Evolutionary conservation across 2,113 vertebrate species (phyloP).

Genomic region (Tragelaphus scriptus): DNA sequence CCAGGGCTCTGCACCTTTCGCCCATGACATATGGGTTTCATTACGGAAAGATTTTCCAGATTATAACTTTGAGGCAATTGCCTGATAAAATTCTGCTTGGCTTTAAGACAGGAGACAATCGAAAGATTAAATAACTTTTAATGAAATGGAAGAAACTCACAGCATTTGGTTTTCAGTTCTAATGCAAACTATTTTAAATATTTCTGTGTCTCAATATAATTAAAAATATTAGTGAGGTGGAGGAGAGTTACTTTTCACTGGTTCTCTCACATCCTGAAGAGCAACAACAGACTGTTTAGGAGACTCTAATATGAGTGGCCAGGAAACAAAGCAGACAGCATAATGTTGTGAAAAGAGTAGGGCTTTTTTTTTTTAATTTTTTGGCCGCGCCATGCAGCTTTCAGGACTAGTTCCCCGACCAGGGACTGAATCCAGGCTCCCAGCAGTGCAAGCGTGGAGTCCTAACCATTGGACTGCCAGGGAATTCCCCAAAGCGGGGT

Average conservation of each 20-base stretch:
- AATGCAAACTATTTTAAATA: slow-evolving; percentile 74
- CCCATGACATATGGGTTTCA: slow-evolving; percentile 86
- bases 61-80: slow-evolving; percentile 84
- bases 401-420: not conserved
- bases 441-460: not conserved
- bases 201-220: slow-evolving; percentile 71
- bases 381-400: not conserved
- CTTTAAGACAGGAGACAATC: slow-evolving; percentile 81
- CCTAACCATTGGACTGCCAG: not conserved
- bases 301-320: not conserved
- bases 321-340: not conserved
- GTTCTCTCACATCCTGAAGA: not conserved
- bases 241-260: not conserved
- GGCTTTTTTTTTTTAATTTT: not conserved
- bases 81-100: slow-evolving; percentile 78
- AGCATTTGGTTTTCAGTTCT: slow-evolving; percentile 71
- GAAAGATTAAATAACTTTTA: slow-evolving; percentile 84
- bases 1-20: slow-evolving; percentile 81
- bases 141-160: slow-evolving; percentile 81
- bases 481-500: not conserved
- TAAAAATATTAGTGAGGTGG: slow-evolving; percentile 61
- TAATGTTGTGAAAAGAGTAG: not conserved
- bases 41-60: slow-evolving; percentile 83
- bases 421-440: not conserved
- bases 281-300: not conserved